Base-by-base conservation (phyloP, 2,113 vertebrate genomes). In the Polypterus senegalus region DNA sequence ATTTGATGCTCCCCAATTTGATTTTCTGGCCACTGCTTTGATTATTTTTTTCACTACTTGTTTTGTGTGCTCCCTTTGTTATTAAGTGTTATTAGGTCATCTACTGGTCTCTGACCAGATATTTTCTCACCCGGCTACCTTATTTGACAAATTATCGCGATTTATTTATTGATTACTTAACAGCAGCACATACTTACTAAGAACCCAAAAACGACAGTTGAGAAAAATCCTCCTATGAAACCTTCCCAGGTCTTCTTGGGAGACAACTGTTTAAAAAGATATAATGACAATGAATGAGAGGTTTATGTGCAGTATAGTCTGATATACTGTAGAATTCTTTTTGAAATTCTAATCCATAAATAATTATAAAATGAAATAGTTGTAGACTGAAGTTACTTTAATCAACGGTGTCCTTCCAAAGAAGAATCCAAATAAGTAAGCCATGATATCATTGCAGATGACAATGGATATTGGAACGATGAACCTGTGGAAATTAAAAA, bases 221-320 rank as follows among this genome's bases (percentile, higher is more conserved):
- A 80, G 77, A 98, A 94, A 84, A 91, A 97, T 3, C 96, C 96
- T 46, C 96, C 96, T 64, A 98, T 97, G 81, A 98, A 98, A 7
- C 96, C 96, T 80, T 98, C 96, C 96, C 96, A 98, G 46, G 96
- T 98, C 82, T 98, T 98, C 81, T 98, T 98, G 45, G 96, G 96
- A 49, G 94, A 98, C 44, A 98, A 81, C 96, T 98, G 77, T 27
- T 27, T 27, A 1, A 27, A 27, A 27, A 27, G 27, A 27, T 27
- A 27, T 27, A 27, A 27, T 27, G 27, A 27, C 27, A 27, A 27
- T 27, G 1, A 27, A 27, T 27, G 27, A 27, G 6, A 51, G 49
- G 49, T 51, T 51, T 51, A 51, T 51, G 9, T 51, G 2, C 49
- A 51, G 49, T 51, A 51, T 7, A 7, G 9, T 51, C 6, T 51